Percentiles rank a stretch among this genome's conserved stretches.
Evolutionary conservation across 1,140 invertebrate genomes (phyloP).

Genomic region (Drosophila guanche): DNA sequence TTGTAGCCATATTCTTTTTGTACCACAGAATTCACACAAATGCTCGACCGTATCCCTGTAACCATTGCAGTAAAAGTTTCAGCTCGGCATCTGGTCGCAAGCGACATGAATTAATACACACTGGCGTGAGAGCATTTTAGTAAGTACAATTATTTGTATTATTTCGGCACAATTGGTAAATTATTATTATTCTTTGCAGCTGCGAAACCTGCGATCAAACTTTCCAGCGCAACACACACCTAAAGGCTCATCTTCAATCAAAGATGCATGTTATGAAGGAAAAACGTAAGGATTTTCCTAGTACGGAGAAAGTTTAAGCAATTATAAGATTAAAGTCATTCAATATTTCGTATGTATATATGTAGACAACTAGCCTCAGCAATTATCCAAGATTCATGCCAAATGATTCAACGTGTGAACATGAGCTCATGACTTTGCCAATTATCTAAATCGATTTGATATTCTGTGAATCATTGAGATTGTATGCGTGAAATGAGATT

Average conservation of each 20-base stretch:
- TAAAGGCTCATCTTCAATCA: constrained; percentile 59
- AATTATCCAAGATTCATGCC: no score
- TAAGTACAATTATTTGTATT: constrained; percentile 21
- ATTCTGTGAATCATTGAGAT: no score
- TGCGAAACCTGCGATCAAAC: constrained; percentile 54
- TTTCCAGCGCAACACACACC: constrained; percentile 64
- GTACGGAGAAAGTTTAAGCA: neutral
- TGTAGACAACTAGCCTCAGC: no score
- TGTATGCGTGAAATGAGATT: no score
- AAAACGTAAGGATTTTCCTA: neutral
- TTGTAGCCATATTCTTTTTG: neutral
- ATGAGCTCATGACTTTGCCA: no score
- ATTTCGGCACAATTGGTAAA: neutral
- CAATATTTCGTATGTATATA: no score
- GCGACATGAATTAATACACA: constrained; percentile 63
- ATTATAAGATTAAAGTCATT: no score
- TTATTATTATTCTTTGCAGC: constrained; percentile 12
- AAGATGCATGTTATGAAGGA: constrained; percentile 38
- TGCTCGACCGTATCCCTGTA: constrained; percentile 50
- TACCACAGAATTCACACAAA: constrained; percentile 53
- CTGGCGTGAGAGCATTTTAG: constrained; percentile 48
- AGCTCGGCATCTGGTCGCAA: constrained; percentile 55
- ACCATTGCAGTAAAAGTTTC: constrained; percentile 53
- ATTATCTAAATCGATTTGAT: no score
- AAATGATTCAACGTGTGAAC: no score